Evolutionary conservation across 2,888 invertebrate genomes (phyloP).

Genomic region (Alloplasta piceator): DNA sequence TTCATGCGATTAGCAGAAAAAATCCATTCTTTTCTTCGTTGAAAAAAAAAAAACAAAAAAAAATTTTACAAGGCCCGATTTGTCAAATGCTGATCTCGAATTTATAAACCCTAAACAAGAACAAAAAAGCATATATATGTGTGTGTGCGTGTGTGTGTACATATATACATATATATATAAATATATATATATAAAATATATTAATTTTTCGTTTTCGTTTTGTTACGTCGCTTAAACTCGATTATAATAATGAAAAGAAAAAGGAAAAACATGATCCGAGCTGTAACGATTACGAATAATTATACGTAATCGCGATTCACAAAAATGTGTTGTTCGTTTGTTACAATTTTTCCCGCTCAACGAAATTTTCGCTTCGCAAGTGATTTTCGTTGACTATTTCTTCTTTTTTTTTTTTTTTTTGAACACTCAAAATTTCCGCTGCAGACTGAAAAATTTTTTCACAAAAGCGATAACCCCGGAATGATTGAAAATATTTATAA

Average conservation of each 20-base stretch:
- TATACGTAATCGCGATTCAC: slow-evolving; percentile 49
- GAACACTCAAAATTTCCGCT: slow-evolving; percentile 19
- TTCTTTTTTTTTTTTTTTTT: background rate
- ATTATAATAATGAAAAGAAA: slow-evolving; percentile 37
- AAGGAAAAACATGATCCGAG: slow-evolving; percentile 15
- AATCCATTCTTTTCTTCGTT: slow-evolving; percentile 8
- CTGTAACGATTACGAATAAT: slow-evolving; percentile 59
- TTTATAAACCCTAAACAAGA: slow-evolving; percentile 35
- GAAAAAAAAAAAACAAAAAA: slow-evolving; percentile 11
- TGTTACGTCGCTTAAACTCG: slow-evolving; percentile 49
- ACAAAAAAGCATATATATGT: too few species aligned
- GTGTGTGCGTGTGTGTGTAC: slow-evolving; percentile 3
- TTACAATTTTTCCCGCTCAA: slow-evolving; percentile 24
- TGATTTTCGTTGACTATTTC: background rate
- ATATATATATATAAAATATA: slow-evolving; percentile 22
- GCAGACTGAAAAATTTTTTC: slow-evolving; percentile 47
- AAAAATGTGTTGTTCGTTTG: slow-evolving; percentile 40
- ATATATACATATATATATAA: slow-evolving; percentile 13
- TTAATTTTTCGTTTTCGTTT: slow-evolving; percentile 36
- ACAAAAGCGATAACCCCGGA: slow-evolving; percentile 27
- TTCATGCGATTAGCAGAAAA: slow-evolving; percentile 16
- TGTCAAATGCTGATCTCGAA: slow-evolving; percentile 44
- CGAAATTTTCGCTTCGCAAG: slow-evolving; percentile 19
- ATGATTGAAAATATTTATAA: slow-evolving; percentile 45
- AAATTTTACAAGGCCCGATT: slow-evolving; percentile 12